Percentiles rank a stretch among this genome's conserved stretches.
Evolutionary conservation across 1,140 invertebrate species (phyloP).

Genomic region (Colletes latitarsis): DNA sequence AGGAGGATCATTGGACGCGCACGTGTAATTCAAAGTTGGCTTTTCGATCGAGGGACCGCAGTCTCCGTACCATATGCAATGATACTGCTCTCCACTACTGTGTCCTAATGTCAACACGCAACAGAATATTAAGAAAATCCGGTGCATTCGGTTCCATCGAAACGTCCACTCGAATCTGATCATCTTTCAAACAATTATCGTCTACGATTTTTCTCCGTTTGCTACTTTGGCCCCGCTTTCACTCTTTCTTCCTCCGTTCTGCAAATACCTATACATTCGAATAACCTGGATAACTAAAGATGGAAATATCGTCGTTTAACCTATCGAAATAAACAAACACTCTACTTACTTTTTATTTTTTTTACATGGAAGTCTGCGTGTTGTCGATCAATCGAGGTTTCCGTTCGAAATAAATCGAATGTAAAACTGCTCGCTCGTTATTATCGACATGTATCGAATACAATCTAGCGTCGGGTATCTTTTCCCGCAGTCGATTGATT

Average conservation of each 20-base stretch:
- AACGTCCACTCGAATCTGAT: neutral
- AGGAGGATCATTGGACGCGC: constrained; percentile 77
- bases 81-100: neutral
- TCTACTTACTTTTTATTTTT: neutral
- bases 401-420: neutral
- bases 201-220: too few species aligned
- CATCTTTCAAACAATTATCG: constrained; percentile 17
- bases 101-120: neutral
- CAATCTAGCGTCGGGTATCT: neutral
- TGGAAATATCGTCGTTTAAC: too few species aligned
- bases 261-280: too few species aligned
- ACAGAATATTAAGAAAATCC: constrained; percentile 10
- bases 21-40: constrained; percentile 75
- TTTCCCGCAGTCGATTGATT: neutral
- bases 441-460: neutral
- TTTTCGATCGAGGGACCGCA: constrained; percentile 70
- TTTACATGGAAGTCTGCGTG: too few species aligned
- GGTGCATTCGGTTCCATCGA: neutral
- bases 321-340: neutral
- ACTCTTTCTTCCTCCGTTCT: too few species aligned
- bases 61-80: constrained; percentile 84
- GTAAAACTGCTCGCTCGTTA: neutral
- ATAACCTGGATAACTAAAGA: too few species aligned
- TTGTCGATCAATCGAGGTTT: too few species aligned
- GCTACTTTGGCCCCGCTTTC: too few species aligned